Conservation (phyloP, 2,888 invertebrate genomes). For the Calliphora vomitoria region DNA sequence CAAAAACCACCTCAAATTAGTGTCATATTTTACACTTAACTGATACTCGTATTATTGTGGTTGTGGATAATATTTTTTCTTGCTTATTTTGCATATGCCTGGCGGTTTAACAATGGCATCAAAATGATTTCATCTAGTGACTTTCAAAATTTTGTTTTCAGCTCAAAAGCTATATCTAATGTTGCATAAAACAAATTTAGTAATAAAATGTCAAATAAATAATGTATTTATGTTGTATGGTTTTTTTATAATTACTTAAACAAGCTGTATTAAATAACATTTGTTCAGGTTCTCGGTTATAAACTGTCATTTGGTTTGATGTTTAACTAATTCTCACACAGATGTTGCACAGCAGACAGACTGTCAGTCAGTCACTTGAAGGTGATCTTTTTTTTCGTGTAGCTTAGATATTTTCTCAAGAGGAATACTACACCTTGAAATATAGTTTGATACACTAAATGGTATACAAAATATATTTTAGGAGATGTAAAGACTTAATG, state of each 20-base stretch:
- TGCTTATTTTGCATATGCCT: slow-evolving; percentile 15
- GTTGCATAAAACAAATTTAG: slow-evolving; percentile 45
- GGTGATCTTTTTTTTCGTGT: slow-evolving; percentile 19
- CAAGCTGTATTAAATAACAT: slow-evolving; percentile 46
- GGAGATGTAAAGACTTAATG: neutral
- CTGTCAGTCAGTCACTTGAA: slow-evolving; percentile 15
- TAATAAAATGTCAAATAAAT: slow-evolving; percentile 64
- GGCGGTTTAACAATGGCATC: neutral
- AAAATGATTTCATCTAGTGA: slow-evolving; percentile 67
- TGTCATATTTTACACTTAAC: slow-evolving; percentile 62
- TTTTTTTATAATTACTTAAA: slow-evolving; percentile 31
- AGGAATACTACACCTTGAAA: slow-evolving; percentile 22
- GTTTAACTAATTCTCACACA: slow-evolving; percentile 23
- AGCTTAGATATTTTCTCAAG: neutral
- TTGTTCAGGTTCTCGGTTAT: slow-evolving; percentile 41
- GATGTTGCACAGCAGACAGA: slow-evolving; percentile 31
- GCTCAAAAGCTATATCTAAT: slow-evolving; percentile 45
- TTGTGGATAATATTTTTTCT: slow-evolving; percentile 15
- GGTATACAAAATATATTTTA: neutral
- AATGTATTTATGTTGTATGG: slow-evolving; percentile 18
- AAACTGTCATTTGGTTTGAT: slow-evolving; percentile 35
- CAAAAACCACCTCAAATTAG: slow-evolving; percentile 52
- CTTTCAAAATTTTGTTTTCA: slow-evolving; percentile 26
- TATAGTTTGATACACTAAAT: slow-evolving; percentile 16
- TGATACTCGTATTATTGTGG: slow-evolving; percentile 24